Conservation (phyloP, 2,797 vertebrate genomes). For the Pyrocephalus nanus region DNA sequence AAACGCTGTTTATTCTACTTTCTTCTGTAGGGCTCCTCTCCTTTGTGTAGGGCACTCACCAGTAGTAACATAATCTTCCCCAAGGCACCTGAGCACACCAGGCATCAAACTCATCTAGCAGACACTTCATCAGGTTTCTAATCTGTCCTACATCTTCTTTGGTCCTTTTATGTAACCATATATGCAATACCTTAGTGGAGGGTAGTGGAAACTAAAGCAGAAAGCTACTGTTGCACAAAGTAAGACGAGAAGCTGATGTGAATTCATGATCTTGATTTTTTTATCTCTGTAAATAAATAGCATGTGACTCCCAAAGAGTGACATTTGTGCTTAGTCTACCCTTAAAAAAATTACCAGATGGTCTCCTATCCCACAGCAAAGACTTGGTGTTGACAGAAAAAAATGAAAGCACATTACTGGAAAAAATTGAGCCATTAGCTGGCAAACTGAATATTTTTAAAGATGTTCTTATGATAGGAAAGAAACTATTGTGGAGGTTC, state of each 20-base stretch:
- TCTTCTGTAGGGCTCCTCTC: neutral
- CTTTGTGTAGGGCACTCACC: neutral
- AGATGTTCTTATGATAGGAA: neutral
- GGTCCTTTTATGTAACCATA: slow-evolving; percentile 45
- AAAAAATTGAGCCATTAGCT: neutral
- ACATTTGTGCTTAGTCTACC: slow-evolving; percentile 14
- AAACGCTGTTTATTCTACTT: neutral
- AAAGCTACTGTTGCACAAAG: slow-evolving; percentile 51
- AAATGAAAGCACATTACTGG: neutral
- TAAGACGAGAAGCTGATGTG: slow-evolving; percentile 43
- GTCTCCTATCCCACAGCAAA: slow-evolving; percentile 37
- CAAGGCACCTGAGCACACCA: neutral
- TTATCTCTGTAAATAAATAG: slow-evolving; percentile 49
- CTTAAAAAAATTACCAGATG: slow-evolving; percentile 57
- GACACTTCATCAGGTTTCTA: slow-evolving; percentile 26
- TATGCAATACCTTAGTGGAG: slow-evolving; percentile 3
- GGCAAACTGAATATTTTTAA: neutral
- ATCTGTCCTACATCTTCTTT: slow-evolving; percentile 56
- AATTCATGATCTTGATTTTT: slow-evolving; percentile 50
- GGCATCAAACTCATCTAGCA: neutral
- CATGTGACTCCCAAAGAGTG: slow-evolving; percentile 23
- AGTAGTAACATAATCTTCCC: neutral
- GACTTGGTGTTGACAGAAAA: slow-evolving; percentile 20
- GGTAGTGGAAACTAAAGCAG: slow-evolving; percentile 41
- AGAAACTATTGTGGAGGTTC: neutral